Evolutionary conservation across 2,888 invertebrate genomes (phyloP), one percentile per base, ranked within the genome.

Genomic region (Eupithecia vulgata): DNA sequence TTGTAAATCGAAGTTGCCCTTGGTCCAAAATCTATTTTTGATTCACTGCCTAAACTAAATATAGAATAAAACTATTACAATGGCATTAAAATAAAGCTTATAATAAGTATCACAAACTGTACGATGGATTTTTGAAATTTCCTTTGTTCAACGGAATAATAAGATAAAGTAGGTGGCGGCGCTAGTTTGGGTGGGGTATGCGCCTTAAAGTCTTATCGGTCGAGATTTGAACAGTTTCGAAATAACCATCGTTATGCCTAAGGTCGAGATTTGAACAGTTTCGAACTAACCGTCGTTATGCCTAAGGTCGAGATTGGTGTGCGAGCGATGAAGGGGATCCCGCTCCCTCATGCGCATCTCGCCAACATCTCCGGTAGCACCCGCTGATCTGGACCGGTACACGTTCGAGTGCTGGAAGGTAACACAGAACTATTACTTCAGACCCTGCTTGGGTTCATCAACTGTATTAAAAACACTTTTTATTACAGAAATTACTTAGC

Each of bases 271-370:
- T 17, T 21, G 1, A 57, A 25, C 35, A 48, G 21, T 37, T 37
- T 40, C 67, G 13, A 73, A 85, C 90, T 86, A 75, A 94, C 94
- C 85, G 64, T 93, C 93, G 75, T 85, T 87, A 78, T 90, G 88
- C 70, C 92, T 87, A 67, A 93, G 82, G 77, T 95, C 94, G 21
- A 94, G 85, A 73, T 95, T 94, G 25, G 94, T 94, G 81, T 94
- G 94, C 1, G 94, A 93, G 64, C 95, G 85, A 76, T 95, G 95
- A 68, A 95, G 84, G 0, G 94, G 94, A 72, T 94, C 94, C 37
- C 94, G 83, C 76, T 93, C 94, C 30, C 93, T 84, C 3, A 87
- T 73, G 1, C 94, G 83, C 6, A 87, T 76, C 70, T 93, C 94
- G 1, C 77, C 80, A 45, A 76, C 72, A 15, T 89, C 91, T 0